Base-by-base conservation (phyloP, 2,113 vertebrate species). In the Scalopus aquaticus region DNA sequence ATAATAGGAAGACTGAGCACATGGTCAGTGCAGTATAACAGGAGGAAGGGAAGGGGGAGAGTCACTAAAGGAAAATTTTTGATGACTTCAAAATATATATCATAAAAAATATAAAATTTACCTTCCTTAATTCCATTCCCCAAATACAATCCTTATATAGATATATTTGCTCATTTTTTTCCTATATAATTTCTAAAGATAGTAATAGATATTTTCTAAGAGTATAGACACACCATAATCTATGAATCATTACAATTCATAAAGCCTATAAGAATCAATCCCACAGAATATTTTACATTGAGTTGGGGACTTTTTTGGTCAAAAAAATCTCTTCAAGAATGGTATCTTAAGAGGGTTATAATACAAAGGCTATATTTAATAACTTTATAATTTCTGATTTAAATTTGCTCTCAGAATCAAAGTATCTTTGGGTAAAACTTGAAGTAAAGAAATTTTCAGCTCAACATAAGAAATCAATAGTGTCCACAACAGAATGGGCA, bases 241-340 rank as follows among this genome's bases (percentile, higher is more conserved):
- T 64, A 62, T 88, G 56, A 62, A 30, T 49, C 42, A 62, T 35
- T 62, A n/a, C 16, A 46, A 60, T 60, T 16, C 62, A 88, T 73
- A 65, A 89, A 89, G 12, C 9, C 74, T 54, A 1, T 51, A 67
- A 90, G 62, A 56, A 42, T 79, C 35, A n/a, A 20, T n/a, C 8
- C 3, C 32, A 64, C 12, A 62, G 44, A 62, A 91, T 35, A 82
- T 56, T 54, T 20, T 35, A 3, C 64, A n/a, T n/a, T 72, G 67
- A 26, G 12, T 32, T 62, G 54, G 20, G 13, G 62, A 56, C 26
- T 24, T 77, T 77, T 39, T 78, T 15, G 49, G 5, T 39, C 5
- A 28, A 90, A 77, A 83, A 73, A 85, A 64, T 83, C 28, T 74
- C n/a, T 91, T 39, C 26, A 74, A 83, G 58, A 84, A 77, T 22